phyloP scores from a whole-genome alignment of 2,797 vertebrate species.

The Austrolebias charrua region DNA sequence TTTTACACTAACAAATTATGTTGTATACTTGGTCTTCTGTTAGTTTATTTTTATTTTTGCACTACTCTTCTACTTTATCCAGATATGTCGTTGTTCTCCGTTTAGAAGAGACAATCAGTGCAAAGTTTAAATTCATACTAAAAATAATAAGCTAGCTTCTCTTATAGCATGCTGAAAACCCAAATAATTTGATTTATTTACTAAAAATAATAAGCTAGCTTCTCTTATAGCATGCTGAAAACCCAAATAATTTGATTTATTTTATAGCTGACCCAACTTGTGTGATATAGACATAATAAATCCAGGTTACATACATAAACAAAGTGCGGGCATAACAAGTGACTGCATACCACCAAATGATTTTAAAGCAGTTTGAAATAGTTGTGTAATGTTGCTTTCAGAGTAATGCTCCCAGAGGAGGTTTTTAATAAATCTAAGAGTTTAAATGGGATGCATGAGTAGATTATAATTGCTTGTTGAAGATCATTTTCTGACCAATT shows the following conservation, averaged over 20 bases:
- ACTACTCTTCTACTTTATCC: not conserved
- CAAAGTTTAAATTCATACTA: not conserved
- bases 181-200: too few relatives aligned
- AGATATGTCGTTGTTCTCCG: not conserved
- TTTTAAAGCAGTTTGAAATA: not conserved
- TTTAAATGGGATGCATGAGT: slow-evolving; percentile 1
- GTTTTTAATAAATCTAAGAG: not conserved
- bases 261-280: too few relatives aligned
- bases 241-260: not conserved
- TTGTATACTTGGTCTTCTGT: too few relatives aligned
- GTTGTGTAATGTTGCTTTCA: not conserved
- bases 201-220: not conserved
- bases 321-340: not conserved
- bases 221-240: not conserved
- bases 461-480: slow-evolving; percentile 12
- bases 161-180: too few relatives aligned
- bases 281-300: not conserved
- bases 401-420: not conserved
- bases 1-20: too few relatives aligned
- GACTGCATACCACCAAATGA: not conserved
- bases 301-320: not conserved
- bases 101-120: not conserved
- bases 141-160: too few relatives aligned
- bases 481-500: not conserved
- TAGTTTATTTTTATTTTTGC: not conserved